phyloP scores from a whole-genome alignment of 2,113 vertebrate species.

The Chlorocebus sabaeus region DNA sequence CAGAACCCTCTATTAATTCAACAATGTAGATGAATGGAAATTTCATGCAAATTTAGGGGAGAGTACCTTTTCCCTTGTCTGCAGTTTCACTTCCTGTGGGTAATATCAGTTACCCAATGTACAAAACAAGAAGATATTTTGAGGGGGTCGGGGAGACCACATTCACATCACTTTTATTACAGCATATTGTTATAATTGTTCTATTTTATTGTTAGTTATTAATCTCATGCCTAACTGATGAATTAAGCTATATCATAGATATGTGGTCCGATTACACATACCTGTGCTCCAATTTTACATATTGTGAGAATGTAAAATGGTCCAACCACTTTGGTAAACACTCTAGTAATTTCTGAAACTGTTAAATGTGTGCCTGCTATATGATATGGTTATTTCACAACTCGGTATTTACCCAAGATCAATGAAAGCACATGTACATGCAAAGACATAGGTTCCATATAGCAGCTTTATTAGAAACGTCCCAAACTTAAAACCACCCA shows the following conservation, averaged over 20 bases:
- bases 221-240: background rate
- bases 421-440: background rate
- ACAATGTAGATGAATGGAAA: no score
- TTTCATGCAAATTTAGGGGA: no score
- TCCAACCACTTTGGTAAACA: background rate
- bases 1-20: background rate
- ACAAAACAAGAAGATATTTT: background rate
- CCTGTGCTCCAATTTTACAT: no score
- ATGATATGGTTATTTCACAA: background rate
- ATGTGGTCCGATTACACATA: no score
- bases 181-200: background rate
- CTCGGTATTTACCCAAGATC: background rate
- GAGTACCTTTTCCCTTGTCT: background rate
- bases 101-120: background rate
- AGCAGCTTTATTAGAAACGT: background rate
- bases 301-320: background rate
- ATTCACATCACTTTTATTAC: background rate
- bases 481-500: background rate
- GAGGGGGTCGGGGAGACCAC: background rate
- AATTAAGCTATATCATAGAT: background rate
- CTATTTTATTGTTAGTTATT: background rate
- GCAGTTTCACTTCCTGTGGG: background rate
- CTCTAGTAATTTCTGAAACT: background rate
- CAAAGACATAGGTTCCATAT: background rate
- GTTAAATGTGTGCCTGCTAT: background rate